phyloP scores from a whole-genome alignment of 2,113 vertebrate species.

The Carassius carassius region DNA sequence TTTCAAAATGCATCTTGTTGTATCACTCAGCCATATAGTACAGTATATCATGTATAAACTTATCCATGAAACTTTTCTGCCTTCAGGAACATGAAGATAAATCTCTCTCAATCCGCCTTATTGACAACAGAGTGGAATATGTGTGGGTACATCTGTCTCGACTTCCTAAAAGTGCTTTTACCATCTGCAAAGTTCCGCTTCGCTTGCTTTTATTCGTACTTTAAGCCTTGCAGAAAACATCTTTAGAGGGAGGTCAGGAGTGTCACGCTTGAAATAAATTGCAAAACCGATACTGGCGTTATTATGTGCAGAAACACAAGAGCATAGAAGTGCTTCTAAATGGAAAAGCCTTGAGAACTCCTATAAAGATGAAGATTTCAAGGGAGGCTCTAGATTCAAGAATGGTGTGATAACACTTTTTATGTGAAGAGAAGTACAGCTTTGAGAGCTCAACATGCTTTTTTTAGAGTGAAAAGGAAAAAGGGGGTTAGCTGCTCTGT shows the following conservation, averaged over 20 bases:
- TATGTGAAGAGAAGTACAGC: not conserved
- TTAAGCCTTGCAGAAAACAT: conserved; percentile 47
- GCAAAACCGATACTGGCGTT: conserved; percentile 41
- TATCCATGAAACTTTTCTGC: not conserved
- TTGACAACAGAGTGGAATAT: conserved; percentile 5
- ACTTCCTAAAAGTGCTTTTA: conserved; percentile 68
- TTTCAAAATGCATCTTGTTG: not conserved
- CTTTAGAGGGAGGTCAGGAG: conserved; percentile 45
- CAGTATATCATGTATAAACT: not conserved
- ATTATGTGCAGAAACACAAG: conserved; percentile 21
- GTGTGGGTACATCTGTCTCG: conserved; percentile 50
- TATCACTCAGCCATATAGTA: not conserved
- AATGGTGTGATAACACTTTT: not conserved
- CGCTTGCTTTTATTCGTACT: conserved; percentile 55
- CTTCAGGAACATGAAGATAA: not conserved
- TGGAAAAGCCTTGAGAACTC: not conserved
- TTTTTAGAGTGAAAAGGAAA: not conserved
- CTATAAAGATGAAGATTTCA: not conserved
- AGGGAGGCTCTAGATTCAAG: not conserved
- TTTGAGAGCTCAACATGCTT: not conserved
- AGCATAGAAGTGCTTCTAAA: not conserved
- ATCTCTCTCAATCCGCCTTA: not conserved
- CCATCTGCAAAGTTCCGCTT: conserved; percentile 59
- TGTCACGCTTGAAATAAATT: conserved; percentile 61
- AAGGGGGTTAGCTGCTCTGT: not conserved